These are phyloP conservation scores for Premnoplex brunnescens DNA, from an alignment of 2,797 vertebrate genomes.

Conservation along the genomic window DNA sequence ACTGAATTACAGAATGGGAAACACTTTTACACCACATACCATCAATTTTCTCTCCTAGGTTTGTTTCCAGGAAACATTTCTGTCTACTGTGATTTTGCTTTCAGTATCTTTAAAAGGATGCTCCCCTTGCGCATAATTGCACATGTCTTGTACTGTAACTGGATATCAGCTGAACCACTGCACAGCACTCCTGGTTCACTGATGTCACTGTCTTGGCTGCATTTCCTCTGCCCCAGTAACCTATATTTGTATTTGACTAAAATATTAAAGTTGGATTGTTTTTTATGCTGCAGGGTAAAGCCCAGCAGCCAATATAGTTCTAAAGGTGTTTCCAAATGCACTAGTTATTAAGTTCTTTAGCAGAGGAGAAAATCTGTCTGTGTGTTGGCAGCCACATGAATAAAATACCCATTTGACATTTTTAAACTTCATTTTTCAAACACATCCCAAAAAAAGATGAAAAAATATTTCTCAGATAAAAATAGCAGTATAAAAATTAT, in stretches of 20 bases:
- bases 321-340: background rate
- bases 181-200: background rate
- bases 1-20: background rate
- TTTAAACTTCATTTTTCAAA: background rate
- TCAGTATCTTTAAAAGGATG: background rate
- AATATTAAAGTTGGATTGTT: background rate
- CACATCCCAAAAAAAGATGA: fast-evolving
- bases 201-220: background rate
- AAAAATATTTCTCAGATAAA: background rate
- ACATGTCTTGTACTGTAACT: background rate
- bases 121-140: background rate
- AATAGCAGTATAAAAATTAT: background rate
- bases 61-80: background rate
- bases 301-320: background rate
- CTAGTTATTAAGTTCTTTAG: background rate
- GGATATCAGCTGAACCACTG: background rate
- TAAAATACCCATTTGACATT: background rate
- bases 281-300: background rate
- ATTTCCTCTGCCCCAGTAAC: background rate
- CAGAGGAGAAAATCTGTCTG: background rate
- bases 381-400: background rate
- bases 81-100: background rate
- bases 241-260: background rate
- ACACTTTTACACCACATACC: background rate
- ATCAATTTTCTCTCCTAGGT: background rate